phyloP scores from a whole-genome alignment of 2,113 vertebrate genomes.

The Rhea americana region DNA sequence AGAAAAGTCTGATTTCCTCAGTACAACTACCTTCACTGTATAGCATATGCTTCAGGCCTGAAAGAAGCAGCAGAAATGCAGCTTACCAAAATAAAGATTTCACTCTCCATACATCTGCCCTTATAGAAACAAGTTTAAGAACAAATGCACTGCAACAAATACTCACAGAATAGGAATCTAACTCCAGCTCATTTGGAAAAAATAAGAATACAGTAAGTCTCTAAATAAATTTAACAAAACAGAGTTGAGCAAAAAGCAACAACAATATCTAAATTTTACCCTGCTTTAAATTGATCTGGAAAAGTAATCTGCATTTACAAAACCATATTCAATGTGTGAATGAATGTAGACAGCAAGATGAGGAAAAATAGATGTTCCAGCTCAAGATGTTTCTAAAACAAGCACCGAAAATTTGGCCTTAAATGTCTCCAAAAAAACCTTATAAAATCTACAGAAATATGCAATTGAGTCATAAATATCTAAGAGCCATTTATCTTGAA shows the following conservation, averaged over 20 bases:
- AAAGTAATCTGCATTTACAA: not conserved
- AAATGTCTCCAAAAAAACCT: not conserved
- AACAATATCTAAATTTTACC: not conserved
- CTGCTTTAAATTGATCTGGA: not conserved
- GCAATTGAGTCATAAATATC: not conserved
- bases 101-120: not conserved
- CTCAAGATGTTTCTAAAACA: not conserved
- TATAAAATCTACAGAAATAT: not conserved
- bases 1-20: not conserved
- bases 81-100: not conserved
- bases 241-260: not conserved
- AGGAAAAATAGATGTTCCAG: not conserved
- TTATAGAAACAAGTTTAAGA: not conserved
- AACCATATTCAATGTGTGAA: not conserved
- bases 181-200: not conserved
- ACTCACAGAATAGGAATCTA: not conserved
- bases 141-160: not conserved
- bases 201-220: not conserved
- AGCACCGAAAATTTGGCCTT: not conserved
- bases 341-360: not conserved
- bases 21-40: not conserved
- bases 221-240: not conserved
- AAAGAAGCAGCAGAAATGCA: not conserved
- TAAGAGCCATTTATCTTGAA: not conserved
- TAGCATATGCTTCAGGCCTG: not conserved